Evolutionary conservation across 1,140 invertebrate genomes (phyloP).

Genomic region (Eriosoma lanigerum): DNA sequence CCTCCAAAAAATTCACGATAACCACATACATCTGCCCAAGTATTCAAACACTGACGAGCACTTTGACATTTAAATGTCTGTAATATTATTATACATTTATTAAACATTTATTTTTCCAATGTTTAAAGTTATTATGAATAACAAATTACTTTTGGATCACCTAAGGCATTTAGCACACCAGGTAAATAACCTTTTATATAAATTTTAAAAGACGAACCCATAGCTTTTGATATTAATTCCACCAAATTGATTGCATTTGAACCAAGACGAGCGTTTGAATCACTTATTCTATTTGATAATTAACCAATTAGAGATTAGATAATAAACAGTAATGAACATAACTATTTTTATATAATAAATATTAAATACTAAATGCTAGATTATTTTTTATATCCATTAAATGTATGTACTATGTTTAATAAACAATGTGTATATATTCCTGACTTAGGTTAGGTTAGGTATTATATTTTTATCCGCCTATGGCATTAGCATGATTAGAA

Average conservation of each 20-base stretch:
- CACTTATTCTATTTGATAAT: slow-evolving; percentile 65
- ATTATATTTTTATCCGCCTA: too few relatives aligned
- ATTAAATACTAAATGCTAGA: too few relatives aligned
- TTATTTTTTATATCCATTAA: too few relatives aligned
- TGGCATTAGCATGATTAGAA: too few relatives aligned
- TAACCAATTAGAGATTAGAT: slow-evolving; percentile 53
- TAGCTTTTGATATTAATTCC: slow-evolving; percentile 73
- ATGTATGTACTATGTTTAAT: too few relatives aligned
- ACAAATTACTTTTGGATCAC: slow-evolving; percentile 68
- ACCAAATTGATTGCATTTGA: slow-evolving; percentile 79
- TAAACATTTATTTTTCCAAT: not conserved
- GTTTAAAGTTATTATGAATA: not conserved
- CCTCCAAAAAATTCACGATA: slow-evolving; percentile 82
- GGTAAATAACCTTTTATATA: slow-evolving; percentile 82
- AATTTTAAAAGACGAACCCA: slow-evolving; percentile 78
- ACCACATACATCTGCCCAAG: slow-evolving; percentile 78
- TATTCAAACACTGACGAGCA: slow-evolving; percentile 70
- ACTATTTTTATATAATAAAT: not conserved
- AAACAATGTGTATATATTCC: too few relatives aligned
- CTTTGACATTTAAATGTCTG: slow-evolving; percentile 50
- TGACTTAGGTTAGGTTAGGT: too few relatives aligned
- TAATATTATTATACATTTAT: not conserved
- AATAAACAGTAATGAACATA: not conserved
- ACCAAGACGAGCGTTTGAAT: slow-evolving; percentile 90
- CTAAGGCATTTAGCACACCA: slow-evolving; percentile 74